phyloP scores from a whole-genome alignment of 2,888 invertebrate species.

The Ophraella communa region DNA sequence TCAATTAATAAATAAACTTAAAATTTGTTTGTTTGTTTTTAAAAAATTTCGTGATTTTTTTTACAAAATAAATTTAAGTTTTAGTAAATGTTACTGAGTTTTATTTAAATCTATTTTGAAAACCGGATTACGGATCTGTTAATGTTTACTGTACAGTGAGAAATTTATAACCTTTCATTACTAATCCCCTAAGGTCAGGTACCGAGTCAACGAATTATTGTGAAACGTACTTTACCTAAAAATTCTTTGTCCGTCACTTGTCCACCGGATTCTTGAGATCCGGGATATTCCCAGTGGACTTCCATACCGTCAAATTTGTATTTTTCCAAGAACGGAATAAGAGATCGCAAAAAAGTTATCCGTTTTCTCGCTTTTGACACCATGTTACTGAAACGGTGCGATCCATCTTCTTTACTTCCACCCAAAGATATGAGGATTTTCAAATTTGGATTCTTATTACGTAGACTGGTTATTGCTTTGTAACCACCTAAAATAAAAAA shows the following conservation, averaged over 20 bases:
- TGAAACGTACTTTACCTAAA: background rate
- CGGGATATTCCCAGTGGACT: slow-evolving; percentile 80
- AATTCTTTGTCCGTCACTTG: slow-evolving; percentile 60
- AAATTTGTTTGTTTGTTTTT: no score
- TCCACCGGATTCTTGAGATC: slow-evolving; percentile 60
- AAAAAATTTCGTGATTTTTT: no score
- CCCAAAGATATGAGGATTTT: slow-evolving; percentile 78
- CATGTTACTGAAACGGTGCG: slow-evolving; percentile 69
- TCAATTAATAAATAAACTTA: no score
- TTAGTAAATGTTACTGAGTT: no score
- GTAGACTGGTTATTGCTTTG: slow-evolving; percentile 72
- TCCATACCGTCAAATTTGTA: slow-evolving; percentile 84
- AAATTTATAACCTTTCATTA: no score
- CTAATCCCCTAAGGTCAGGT: no score
- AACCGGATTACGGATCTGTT: no score
- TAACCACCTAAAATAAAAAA: slow-evolving; percentile 68
- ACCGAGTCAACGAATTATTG: no score
- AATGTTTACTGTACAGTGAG: no score
- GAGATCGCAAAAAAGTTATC: slow-evolving; percentile 69
- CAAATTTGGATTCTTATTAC: slow-evolving; percentile 69
- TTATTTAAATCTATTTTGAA: no score
- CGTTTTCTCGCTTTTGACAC: slow-evolving; percentile 65
- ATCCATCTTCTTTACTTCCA: slow-evolving; percentile 68
- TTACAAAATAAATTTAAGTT: no score
- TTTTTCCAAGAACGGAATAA: slow-evolving; percentile 68